phyloP scores from a whole-genome alignment of 2,113 vertebrate genomes.

The Chaenocephalus aceratus region DNA sequence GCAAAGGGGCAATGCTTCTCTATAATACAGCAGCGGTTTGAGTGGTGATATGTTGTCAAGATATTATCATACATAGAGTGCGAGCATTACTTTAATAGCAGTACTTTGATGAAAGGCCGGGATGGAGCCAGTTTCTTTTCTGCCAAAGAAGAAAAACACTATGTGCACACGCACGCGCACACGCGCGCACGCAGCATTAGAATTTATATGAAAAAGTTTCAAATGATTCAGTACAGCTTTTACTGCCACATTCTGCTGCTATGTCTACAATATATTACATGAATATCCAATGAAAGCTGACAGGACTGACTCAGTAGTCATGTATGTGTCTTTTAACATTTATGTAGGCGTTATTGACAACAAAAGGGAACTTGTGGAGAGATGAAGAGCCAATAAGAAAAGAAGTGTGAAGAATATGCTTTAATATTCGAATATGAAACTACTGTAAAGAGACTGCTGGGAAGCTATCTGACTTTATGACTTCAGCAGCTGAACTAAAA shows the following conservation, averaged over 20 bases:
- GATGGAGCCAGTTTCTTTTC: too few relatives aligned
- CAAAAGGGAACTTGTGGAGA: conserved; percentile 1
- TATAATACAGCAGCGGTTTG: too few relatives aligned
- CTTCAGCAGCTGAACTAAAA: conserved; percentile 23
- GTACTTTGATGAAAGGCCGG: too few relatives aligned
- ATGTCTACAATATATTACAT: conserved; percentile 40
- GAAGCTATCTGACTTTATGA: conserved; percentile 31
- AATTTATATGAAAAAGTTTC: too few relatives aligned
- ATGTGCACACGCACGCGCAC: too few relatives aligned
- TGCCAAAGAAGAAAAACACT: too few relatives aligned
- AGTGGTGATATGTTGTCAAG: too few relatives aligned
- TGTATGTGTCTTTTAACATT: conserved; percentile 15
- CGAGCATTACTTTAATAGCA: too few relatives aligned
- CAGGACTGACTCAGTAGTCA: conserved; percentile 28
- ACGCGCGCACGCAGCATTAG: too few relatives aligned
- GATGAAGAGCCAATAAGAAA: neutral
- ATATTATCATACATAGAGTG: too few relatives aligned
- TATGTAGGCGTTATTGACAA: neutral
- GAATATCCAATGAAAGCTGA: conserved; percentile 26
- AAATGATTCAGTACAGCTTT: neutral
- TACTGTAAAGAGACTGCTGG: neutral
- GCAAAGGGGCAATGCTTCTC: too few relatives aligned
- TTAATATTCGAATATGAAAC: conserved; percentile 1
- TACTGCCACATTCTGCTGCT: conserved; percentile 39
- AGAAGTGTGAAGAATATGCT: neutral